Base-by-base conservation (phyloP, 2,888 invertebrate species). In the Nomada ferruginata region DNA sequence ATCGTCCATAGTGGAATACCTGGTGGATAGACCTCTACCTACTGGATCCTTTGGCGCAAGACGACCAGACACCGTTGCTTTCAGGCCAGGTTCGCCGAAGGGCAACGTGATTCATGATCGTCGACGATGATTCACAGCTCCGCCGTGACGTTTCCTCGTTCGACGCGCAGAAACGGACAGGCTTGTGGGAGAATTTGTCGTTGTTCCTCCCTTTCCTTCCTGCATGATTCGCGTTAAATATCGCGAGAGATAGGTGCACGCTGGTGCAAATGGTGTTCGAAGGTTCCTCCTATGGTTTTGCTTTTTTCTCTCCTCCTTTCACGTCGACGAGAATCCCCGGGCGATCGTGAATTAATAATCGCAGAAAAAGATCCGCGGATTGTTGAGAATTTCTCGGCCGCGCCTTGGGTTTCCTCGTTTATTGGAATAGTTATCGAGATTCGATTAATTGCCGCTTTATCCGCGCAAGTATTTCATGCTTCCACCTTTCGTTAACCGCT, bases 31-130 rank as follows among this genome's bases (percentile, higher is more conserved):
- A 57, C 59, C 76, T 36, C 36, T 64, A 76, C 70, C 76, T 76
- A 69, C 59, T 64, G 68, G 50, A 75, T 75, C 79, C 66, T 36
- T 36, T 57, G 72, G 55, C 20, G 50, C 10, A 23, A 53, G 57
- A 26, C 71, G 70, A 36, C 79, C 79, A 44, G 29, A 55, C 75
- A 65, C 60, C 42, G 71, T 75, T 73, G 86, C 69, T 79, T 74
- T 15, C 60, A 70, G 68, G 74, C 75, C 63, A 59, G 78, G 64
- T 69, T 64, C 61, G 77, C 77, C 82, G 85, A 86, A 85, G 89
- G 87, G 85, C 86, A 84, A 79, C 78, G 85, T 89, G 89, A 90
- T 89, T 90, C 90, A 90, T 76, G 89, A 87, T 82, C 81, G 82
- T 57, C 76, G 68, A 53, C 83, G 88, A 89, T 89, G 89, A 89